These are phyloP conservation scores for Eupithecia dodoneata DNA, from an alignment of 2,888 invertebrate genomes.

Conservation along the genomic window DNA sequence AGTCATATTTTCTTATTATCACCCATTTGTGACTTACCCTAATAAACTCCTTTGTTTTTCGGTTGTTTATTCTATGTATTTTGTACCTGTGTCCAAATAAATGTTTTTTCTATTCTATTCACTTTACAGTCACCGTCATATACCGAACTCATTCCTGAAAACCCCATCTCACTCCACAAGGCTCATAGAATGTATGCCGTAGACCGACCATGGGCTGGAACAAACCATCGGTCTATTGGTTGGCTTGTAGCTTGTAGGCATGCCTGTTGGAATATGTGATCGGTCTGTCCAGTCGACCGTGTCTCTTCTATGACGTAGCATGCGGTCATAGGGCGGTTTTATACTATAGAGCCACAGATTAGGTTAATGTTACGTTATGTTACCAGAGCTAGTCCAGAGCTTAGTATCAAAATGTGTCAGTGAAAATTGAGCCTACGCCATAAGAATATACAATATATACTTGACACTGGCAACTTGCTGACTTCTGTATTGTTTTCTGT, in stretches of 20 bases:
- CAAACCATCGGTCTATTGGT: conserved; percentile 4
- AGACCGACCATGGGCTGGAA: neutral
- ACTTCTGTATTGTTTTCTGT: too few species aligned
- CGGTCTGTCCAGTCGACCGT: neutral
- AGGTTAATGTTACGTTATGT: neutral
- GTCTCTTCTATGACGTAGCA: neutral
- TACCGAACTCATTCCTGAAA: neutral
- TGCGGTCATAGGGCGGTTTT: neutral
- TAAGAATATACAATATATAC: too few species aligned
- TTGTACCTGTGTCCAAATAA: too few species aligned
- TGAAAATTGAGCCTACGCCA: neutral
- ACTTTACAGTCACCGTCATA: neutral
- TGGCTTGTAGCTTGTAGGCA: conserved; percentile 6
- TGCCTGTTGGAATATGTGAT: neutral
- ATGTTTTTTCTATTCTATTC: too few species aligned
- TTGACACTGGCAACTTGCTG: too few species aligned
- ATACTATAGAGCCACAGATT: neutral
- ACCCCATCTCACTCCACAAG: neutral
- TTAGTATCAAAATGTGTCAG: neutral
- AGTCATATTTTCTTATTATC: too few species aligned
- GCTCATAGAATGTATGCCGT: neutral
- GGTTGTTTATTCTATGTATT: too few species aligned
- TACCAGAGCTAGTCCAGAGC: too few species aligned
- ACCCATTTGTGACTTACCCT: too few species aligned
- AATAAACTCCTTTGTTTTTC: too few species aligned